phyloP scores from a whole-genome alignment of 2,888 invertebrate species.

The Nomada ruficornis region DNA sequence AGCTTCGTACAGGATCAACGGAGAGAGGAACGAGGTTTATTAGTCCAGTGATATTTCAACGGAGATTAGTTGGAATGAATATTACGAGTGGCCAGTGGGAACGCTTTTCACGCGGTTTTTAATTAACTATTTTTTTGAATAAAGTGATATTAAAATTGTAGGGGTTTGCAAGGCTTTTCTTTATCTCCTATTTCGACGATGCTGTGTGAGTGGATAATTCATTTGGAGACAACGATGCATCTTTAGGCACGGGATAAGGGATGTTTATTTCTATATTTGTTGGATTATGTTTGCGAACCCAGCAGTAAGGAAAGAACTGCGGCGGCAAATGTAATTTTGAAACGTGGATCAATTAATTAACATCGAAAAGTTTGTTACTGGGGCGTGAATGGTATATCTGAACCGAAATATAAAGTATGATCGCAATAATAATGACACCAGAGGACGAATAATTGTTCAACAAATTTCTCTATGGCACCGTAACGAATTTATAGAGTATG shows the following conservation, averaged over 20 bases:
- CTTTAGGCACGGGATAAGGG: neutral
- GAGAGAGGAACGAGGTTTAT: conserved; percentile 37
- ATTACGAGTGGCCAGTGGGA: conserved; percentile 30
- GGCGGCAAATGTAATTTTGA: no score
- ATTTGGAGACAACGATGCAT: neutral
- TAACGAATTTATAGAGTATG: neutral
- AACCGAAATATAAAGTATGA: neutral
- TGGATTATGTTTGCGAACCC: neutral
- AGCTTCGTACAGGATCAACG: neutral
- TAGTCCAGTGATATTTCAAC: conserved; percentile 58
- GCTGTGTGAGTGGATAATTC: conserved; percentile 4
- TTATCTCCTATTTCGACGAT: conserved; percentile 17
- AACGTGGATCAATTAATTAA: no score
- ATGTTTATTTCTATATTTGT: neutral
- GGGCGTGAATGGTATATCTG: neutral
- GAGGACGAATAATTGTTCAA: neutral
- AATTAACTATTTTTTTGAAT: conserved; percentile 58
- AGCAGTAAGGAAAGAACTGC: no score
- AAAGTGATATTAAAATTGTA: conserved; percentile 48
- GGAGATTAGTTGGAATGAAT: conserved; percentile 51
- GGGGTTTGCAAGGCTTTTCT: conserved; percentile 7
- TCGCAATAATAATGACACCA: neutral
- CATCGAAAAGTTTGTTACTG: neutral
- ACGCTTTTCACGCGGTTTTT: conserved; percentile 36
- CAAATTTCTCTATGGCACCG: neutral